Percentiles rank a stretch among this genome's conserved stretches.
Evolutionary conservation across 2,113 vertebrate genomes (phyloP).

Genomic region (Nansenia antarctica): DNA sequence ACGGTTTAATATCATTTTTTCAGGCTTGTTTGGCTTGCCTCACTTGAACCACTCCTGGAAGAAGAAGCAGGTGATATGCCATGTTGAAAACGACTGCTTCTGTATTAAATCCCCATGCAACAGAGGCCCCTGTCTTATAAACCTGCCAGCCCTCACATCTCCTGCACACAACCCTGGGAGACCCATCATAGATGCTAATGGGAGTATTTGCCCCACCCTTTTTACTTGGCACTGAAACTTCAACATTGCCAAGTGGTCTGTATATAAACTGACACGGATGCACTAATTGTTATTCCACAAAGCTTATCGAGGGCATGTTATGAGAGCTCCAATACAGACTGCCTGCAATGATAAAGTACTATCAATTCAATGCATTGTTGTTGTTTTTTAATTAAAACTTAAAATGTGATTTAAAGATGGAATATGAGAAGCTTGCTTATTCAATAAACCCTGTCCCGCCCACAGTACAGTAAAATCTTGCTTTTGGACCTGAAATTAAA

Average conservation of each 20-base stretch:
- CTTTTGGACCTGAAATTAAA: constrained; percentile 16
- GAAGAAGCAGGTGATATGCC: constrained; percentile 18
- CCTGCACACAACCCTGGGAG: constrained; percentile 57
- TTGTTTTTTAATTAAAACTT: too few relatives aligned
- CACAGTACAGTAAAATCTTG: background rate
- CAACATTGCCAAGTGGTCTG: constrained; percentile 59
- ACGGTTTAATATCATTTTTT: constrained; percentile 69
- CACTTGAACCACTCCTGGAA: constrained; percentile 34
- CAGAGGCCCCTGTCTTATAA: constrained; percentile 19
- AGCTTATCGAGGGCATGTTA: constrained; percentile 53
- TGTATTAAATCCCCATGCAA: constrained; percentile 45
- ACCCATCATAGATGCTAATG: constrained; percentile 69
- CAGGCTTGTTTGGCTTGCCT: constrained; percentile 58
- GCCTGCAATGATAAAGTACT: background rate
- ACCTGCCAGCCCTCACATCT: constrained; percentile 38
- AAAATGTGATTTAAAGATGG: background rate
- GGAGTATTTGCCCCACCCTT: constrained; percentile 60
- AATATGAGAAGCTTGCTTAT: background rate
- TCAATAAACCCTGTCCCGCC: background rate
- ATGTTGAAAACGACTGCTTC: constrained; percentile 26
- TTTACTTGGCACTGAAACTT: constrained; percentile 57
- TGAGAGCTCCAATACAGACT: constrained; percentile 44
- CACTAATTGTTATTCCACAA: constrained; percentile 66
- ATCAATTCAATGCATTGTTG: background rate
- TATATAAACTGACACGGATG: constrained; percentile 58